phyloP scores from a whole-genome alignment of 2,888 invertebrate species.

The Acronicta alni region DNA sequence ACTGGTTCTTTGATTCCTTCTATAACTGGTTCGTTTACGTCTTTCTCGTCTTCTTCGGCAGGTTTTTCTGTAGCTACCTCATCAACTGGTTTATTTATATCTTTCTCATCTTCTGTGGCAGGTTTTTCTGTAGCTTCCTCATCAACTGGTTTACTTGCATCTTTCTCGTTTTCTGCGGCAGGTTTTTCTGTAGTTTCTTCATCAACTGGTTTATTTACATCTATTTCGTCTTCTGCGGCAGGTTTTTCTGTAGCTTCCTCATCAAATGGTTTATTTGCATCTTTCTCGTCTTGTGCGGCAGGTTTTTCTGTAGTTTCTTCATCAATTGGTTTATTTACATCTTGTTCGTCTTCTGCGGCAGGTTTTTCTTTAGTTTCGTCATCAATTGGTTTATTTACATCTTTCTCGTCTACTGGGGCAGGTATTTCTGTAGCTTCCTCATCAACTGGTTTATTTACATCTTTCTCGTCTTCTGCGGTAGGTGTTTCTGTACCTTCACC shows the following conservation, averaged over 20 bases:
- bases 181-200: slow-evolving; percentile 20
- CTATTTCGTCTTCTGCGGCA: background rate
- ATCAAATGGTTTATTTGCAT: too few species aligned
- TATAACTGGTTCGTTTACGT: background rate
- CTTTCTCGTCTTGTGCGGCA: too few species aligned
- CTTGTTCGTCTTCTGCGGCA: slow-evolving; percentile 3
- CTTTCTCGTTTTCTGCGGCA: too few species aligned
- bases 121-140: slow-evolving; percentile 2
- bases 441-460: background rate
- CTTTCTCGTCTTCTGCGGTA: background rate
- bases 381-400: background rate
- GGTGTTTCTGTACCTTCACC: slow-evolving; percentile 16
- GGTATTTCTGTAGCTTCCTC: slow-evolving; percentile 2
- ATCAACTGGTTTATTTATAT: background rate
- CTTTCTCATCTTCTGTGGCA: background rate
- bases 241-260: slow-evolving; percentile 2
- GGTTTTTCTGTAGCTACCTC: slow-evolving; percentile 12
- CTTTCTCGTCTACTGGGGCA: background rate
- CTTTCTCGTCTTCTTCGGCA: slow-evolving; percentile 4
- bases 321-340: background rate
- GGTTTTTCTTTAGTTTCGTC: slow-evolving; percentile 12
- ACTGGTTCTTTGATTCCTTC: slow-evolving; percentile 20
- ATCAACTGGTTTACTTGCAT: too few species aligned
- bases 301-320: slow-evolving; percentile 19
- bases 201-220: background rate